A percentile compares a stretch with the other conserved stretches of the same genome.
phyloP scores from a whole-genome alignment of 2,797 vertebrate genomes.

The Clangula hyemalis region DNA sequence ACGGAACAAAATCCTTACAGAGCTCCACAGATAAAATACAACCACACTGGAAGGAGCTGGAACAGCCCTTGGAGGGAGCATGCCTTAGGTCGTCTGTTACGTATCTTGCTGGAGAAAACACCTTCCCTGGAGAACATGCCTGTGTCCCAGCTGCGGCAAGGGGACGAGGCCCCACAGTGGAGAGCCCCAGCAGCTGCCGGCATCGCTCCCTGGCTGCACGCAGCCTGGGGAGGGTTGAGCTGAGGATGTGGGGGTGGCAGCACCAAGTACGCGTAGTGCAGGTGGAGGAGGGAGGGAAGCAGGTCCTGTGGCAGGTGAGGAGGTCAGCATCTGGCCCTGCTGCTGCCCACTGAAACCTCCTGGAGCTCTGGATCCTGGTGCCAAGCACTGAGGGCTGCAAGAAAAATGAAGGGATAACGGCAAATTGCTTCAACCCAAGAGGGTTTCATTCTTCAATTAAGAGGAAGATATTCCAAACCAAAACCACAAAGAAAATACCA shows the following conservation, averaged over 20 bases:
- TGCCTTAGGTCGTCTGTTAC: background rate
- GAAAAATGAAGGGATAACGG: background rate
- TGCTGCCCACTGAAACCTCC: background rate
- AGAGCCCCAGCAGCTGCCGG: no score
- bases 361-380: background rate
- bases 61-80: background rate
- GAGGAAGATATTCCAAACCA: conserved; percentile 39
- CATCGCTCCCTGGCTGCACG: no score
- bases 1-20: conserved; percentile 58
- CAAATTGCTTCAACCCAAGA: background rate
- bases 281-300: background rate
- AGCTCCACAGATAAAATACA: conserved; percentile 52
- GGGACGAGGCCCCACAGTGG: background rate
- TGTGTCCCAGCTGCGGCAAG: background rate
- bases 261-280: background rate
- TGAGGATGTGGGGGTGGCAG: fast-evolving
- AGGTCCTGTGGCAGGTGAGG: background rate
- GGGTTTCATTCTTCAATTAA: background rate
- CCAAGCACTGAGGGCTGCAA: background rate
- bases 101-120: fast-evolving
- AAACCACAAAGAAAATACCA: conserved; percentile 54
- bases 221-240: background rate
- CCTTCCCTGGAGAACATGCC: background rate
- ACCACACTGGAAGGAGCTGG: conserved; percentile 36
- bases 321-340: background rate